Base-by-base conservation (phyloP, 2,888 invertebrate species). In the Metacarcinus magister region DNA sequence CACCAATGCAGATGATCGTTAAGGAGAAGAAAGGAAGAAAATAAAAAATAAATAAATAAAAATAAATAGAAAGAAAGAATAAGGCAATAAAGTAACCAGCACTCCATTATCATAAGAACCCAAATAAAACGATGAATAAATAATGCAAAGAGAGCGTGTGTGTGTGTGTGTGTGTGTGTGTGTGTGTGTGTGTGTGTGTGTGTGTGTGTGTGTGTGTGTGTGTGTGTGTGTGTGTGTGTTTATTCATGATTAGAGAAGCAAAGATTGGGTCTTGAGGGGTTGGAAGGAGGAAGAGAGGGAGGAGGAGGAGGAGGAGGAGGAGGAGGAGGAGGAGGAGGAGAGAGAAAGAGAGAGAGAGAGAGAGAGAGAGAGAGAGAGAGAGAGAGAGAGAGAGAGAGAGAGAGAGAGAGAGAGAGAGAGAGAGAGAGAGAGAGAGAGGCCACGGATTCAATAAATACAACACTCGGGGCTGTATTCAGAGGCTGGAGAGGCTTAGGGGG, bases 171-270 rank as follows among this genome's bases (percentile, higher is more conserved):
- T 44, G 43, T 92, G 92, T 46, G 48, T 87, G 87, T 87, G 87
- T 87, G 87, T 87, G 87, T 87, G 87, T 87, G 87, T 87, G 87
- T 28, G 92, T 46, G 92, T 28, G 32, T 19, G 92, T 46, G 92
- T 46, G 46, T 28, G 92, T 46, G 92, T 92, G 44, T 46, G 92
- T 28, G 44, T 46, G 46, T 92, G 92, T 46, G 48, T 87, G 87
- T 87, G 87, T 87, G 87, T 87, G 87, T 87, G 87, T 87, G 87
- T 87, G 87, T 87, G 87, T 87, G 87, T 87, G 87, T 87, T 32
- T 87, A 39, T 39, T 13, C 39, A 39, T 87, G 87, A 87, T 87
- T 87, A 87, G 87, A 75, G 39, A 87, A 87, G 87, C 87, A 92
- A 48, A 46, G 54, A 32, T 92, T 92, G n/a, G 92, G 92, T 39